Evolutionary conservation across 2,888 invertebrate genomes (phyloP).

Genomic region (Ectobius pallidus): DNA sequence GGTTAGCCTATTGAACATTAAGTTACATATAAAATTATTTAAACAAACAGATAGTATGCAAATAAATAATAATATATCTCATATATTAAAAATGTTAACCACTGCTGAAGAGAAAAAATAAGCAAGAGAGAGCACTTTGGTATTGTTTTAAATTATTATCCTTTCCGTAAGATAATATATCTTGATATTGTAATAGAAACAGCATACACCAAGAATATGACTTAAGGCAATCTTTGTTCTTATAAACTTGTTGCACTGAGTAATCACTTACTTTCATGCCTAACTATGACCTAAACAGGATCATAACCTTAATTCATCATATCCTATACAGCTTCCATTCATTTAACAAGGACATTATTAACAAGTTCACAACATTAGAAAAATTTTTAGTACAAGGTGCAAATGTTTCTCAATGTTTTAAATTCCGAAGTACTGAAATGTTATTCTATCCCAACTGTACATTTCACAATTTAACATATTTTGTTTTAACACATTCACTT

Average conservation of each 20-base stretch:
- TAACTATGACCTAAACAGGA: not conserved
- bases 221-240: not conserved
- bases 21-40: too few species aligned
- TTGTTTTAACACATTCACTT: conserved; percentile 15
- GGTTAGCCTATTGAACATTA: too few species aligned
- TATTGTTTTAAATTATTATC: not conserved
- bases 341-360: conserved; percentile 25
- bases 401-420: conserved; percentile 10
- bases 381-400: conserved; percentile 24
- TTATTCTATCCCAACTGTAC: conserved; percentile 7
- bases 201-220: not conserved
- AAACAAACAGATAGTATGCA: too few species aligned
- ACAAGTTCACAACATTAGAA: conserved; percentile 25
- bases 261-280: conserved; percentile 7
- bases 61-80: not conserved
- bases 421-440: conserved; percentile 2
- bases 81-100: not conserved
- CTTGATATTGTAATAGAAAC: not conserved
- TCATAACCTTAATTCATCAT: not conserved
- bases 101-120: too few species aligned
- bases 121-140: not conserved
- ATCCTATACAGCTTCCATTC: conserved; percentile 11
- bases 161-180: not conserved
- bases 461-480: conserved; percentile 17
- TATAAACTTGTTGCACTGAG: conserved; percentile 24